Evolutionary conservation across 1,140 invertebrate genomes (phyloP).

Genomic region (Micrasema minimum): DNA sequence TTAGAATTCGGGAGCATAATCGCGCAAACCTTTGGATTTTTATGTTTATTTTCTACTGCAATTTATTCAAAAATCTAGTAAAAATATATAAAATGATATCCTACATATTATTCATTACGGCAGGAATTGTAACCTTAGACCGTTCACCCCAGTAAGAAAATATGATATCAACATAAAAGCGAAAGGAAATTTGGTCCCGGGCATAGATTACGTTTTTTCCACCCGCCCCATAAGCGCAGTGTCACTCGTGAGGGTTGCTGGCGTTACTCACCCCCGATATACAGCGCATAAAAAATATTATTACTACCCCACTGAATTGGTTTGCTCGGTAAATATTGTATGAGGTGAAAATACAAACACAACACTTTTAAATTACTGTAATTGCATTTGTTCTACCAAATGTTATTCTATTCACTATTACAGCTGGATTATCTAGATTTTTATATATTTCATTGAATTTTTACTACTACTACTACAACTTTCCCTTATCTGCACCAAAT

Average conservation of each 20-base stretch:
- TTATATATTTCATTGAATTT: too few relatives aligned
- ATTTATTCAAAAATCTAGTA: too few relatives aligned
- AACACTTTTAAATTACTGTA: conserved; percentile 36
- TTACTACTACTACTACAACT: too few relatives aligned
- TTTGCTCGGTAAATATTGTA: conserved; percentile 38
- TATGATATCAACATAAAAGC: conserved; percentile 45
- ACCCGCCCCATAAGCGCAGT: conserved; percentile 30
- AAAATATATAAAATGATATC: too few relatives aligned
- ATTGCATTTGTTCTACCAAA: conserved; percentile 1
- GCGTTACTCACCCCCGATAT: conserved; percentile 29
- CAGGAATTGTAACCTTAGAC: conserved; percentile 33
- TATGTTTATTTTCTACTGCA: too few relatives aligned
- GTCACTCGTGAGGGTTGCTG: conserved; percentile 29
- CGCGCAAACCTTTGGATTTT: too few relatives aligned
- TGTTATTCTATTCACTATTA: too few relatives aligned
- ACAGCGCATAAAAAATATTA: conserved; percentile 36
- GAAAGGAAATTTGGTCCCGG: conserved; percentile 38
- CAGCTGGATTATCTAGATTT: too few relatives aligned
- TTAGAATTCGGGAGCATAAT: too few relatives aligned
- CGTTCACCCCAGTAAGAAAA: conserved; percentile 39
- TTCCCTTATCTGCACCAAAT: not conserved
- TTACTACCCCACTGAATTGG: conserved; percentile 38
- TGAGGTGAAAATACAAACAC: conserved; percentile 30
- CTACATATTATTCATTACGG: conserved; percentile 37
- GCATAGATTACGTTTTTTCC: conserved; percentile 36